These are phyloP conservation scores for Mayetiola destructor DNA, from an alignment of 2,888 invertebrate genomes.

Conservation along the genomic window DNA sequence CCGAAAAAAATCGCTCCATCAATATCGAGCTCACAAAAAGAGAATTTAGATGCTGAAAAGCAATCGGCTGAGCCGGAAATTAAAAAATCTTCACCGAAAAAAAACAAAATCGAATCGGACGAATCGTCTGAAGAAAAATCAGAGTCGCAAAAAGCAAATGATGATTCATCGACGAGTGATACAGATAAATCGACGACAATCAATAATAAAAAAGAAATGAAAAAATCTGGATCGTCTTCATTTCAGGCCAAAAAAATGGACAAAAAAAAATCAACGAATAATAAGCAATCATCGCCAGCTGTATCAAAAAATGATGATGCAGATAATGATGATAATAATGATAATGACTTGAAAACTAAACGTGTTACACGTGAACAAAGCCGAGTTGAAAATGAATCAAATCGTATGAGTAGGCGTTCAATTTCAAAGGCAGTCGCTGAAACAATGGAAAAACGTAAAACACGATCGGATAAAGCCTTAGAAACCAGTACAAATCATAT, in stretches of 20 bases:
- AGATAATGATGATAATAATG: neutral
- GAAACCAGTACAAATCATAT: neutral
- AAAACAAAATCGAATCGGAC: neutral
- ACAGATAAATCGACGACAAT: neutral
- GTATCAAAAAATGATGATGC: neutral
- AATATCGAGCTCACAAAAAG: neutral
- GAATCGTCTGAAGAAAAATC: neutral
- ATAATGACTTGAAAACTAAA: neutral
- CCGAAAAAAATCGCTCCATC: constrained; percentile 29
- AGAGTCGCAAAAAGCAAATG: neutral
- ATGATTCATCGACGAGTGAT: neutral
- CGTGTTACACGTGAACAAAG: neutral
- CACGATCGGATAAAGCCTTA: neutral
- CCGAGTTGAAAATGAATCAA: constrained; percentile 1
- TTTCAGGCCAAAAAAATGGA: too few species aligned
- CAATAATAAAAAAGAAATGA: neutral
- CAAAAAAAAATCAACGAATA: neutral
- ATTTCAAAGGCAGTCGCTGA: neutral
- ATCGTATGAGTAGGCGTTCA: neutral
- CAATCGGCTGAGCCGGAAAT: neutral
- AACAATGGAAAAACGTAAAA: neutral
- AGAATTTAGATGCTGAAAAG: neutral
- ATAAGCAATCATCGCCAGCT: neutral
- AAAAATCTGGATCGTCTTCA: neutral
- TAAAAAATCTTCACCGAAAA: neutral